These are phyloP conservation scores for Pachyuromys duprasi DNA, from an alignment of 2,797 vertebrate genomes.

Conservation along the genomic window DNA sequence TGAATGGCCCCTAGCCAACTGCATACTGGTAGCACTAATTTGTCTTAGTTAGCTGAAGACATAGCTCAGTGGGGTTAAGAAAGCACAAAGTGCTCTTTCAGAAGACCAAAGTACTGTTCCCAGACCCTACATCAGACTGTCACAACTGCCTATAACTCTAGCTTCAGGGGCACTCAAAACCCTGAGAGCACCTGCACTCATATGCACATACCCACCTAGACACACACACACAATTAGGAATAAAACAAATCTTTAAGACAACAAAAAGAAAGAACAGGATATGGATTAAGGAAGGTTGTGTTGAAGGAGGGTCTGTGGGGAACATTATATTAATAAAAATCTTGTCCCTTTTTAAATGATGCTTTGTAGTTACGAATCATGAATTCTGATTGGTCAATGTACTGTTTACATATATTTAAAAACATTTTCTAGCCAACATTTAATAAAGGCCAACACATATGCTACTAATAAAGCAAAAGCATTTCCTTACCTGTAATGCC, in stretches of 20 bases:
- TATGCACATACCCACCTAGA: neutral
- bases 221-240: neutral
- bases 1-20: neutral
- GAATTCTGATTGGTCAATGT: conserved; percentile 38
- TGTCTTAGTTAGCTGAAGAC: neutral
- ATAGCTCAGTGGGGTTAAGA: neutral
- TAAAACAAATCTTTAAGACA: neutral
- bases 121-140: neutral
- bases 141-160: neutral
- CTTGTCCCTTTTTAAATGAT: neutral
- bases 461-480: neutral
- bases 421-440: conserved; percentile 26
- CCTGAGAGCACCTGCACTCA: neutral
- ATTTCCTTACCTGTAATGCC: conserved; percentile 92
- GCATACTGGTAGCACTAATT: neutral
- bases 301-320: neutral
- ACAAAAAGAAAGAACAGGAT: neutral
- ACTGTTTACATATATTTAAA: conserved; percentile 20
- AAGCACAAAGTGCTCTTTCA: neutral
- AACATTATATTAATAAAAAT: neutral
- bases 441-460: conserved; percentile 52
- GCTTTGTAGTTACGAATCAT: neutral
- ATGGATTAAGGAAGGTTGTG: neutral
- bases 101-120: neutral
- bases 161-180: neutral